A percentile compares a stretch with the other conserved stretches of the same genome.
phyloP scores from a whole-genome alignment of 2,888 invertebrate species.

The Sclerodermus sp. region DNA sequence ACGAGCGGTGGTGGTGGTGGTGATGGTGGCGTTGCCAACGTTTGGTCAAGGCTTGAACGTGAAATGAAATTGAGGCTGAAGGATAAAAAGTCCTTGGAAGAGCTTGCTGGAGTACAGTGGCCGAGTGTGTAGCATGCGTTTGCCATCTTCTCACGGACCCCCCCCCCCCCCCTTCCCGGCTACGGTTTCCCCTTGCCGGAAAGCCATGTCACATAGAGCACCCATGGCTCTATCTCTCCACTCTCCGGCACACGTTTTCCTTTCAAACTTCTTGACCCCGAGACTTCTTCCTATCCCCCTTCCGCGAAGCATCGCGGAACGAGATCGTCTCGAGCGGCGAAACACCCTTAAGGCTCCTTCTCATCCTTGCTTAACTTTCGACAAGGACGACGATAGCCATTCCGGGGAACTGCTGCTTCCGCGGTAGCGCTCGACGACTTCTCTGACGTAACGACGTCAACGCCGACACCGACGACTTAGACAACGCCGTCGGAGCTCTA shows the following conservation, averaged over 20 bases:
- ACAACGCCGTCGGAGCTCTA: background rate
- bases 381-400: constrained; percentile 7
- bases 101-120: no score
- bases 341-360: constrained; percentile 3
- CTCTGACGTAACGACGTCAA: background rate
- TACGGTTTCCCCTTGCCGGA: no score
- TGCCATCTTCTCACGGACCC: no score
- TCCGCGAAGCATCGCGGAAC: constrained; percentile 1
- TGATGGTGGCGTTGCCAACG: no score
- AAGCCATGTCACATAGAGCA: no score
- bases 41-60: no score
- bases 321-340: constrained; percentile 8
- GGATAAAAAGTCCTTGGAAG: no score
- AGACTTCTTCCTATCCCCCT: background rate
- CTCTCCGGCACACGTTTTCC: constrained; percentile 1
- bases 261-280: constrained; percentile 12
- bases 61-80: no score
- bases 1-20: no score
- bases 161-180: no score
- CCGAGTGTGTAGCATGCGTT: no score
- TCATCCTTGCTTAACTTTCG: constrained; percentile 5
- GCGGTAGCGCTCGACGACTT: background rate
- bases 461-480: background rate
- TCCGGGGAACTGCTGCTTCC: constrained; percentile 8
- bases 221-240: no score